Percentiles rank a stretch among this genome's conserved stretches.
phyloP scores from a whole-genome alignment of 2,113 vertebrate genomes.

The Aptenodytes forsteri region DNA sequence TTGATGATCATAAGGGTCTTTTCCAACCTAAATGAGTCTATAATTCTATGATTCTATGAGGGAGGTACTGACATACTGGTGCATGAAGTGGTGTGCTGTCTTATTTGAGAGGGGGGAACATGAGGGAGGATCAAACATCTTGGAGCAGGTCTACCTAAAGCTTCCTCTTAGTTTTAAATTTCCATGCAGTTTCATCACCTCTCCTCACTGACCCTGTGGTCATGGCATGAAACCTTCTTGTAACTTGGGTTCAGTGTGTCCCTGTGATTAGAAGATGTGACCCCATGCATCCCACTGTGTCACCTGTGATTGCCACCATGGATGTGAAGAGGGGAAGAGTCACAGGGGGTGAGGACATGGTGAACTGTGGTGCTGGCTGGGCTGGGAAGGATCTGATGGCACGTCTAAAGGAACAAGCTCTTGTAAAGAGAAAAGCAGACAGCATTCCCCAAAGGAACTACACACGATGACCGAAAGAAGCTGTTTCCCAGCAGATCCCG shows the following conservation, averaged over 20 bases:
- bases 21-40: too few species aligned
- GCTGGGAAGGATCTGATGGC: not conserved
- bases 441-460: not conserved
- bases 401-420: not conserved
- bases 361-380: not conserved
- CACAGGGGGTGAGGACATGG: not conserved
- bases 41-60: too few species aligned
- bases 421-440: not conserved
- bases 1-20: too few species aligned
- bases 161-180: not conserved
- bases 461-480: not conserved
- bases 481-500: not conserved
- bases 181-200: not conserved
- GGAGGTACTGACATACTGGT: accelerated
- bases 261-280: not conserved
- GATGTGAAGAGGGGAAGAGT: not conserved
- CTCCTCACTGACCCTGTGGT: accelerated
- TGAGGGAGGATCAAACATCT: not conserved
- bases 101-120: not conserved
- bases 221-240: not conserved
- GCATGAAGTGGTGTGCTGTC: not conserved
- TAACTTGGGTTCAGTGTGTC: not conserved
- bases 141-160: not conserved
- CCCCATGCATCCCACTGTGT: accelerated
- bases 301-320: not conserved